Conservation (phyloP, 1,140 invertebrate species). For the Drosophila pruinosa region DNA sequence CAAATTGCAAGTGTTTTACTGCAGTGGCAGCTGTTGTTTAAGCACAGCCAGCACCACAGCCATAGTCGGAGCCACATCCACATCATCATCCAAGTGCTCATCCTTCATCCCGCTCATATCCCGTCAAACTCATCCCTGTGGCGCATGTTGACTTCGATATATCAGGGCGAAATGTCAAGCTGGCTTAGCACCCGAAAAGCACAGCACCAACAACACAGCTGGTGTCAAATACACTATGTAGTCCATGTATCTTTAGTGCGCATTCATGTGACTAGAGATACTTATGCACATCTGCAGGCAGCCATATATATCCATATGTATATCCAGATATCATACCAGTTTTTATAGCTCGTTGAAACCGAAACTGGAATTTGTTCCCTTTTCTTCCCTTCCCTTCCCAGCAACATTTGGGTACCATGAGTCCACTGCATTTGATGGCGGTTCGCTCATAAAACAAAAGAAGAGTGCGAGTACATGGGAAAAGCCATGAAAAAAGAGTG, state of each 20-base stretch:
- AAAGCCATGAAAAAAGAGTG: not conserved
- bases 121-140: not conserved
- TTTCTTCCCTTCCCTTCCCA: not conserved
- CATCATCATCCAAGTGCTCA: not conserved
- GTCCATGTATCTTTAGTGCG: conserved; percentile 35
- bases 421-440: conserved; percentile 72
- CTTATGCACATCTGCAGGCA: conserved; percentile 22
- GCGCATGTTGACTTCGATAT: conserved; percentile 63
- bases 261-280: conserved; percentile 29
- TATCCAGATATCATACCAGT: conserved; percentile 53
- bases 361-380: not conserved
- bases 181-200: conserved; percentile 48
- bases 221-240: conserved; percentile 16
- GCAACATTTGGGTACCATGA: conserved; percentile 25
- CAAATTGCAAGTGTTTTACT: conserved; percentile 66
- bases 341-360: conserved; percentile 57
- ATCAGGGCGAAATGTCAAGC: conserved; percentile 60
- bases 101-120: not conserved
- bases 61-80: conserved; percentile 2
- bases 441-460: conserved; percentile 71
- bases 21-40: conserved; percentile 60
- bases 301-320: conserved; percentile 8
- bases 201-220: conserved; percentile 20
- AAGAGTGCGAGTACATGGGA: not conserved
- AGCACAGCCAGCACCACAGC: conserved; percentile 17